Conservation (phyloP, 2,888 invertebrate species). For the Hesperia comma region DNA sequence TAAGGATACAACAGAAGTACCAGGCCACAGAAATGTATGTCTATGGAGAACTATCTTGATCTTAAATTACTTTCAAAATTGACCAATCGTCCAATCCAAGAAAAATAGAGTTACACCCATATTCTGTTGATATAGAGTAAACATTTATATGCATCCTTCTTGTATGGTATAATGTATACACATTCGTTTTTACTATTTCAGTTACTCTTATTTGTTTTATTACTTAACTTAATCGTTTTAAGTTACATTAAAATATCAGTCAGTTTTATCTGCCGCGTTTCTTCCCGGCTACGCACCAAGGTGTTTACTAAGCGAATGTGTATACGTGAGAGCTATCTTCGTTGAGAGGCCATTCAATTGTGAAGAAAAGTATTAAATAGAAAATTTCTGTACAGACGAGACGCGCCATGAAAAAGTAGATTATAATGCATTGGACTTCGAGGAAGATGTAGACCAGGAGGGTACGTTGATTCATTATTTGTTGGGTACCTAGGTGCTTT, state of each 20-base stretch:
- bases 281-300: not conserved
- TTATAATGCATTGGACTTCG: conserved; percentile 90
- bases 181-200: not conserved
- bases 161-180: not conserved
- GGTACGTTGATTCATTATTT: conserved; percentile 50
- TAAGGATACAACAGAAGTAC: too few species aligned
- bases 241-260: too few species aligned
- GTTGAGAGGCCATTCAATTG: not conserved
- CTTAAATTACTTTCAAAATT: too few species aligned
- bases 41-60: too few species aligned
- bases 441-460: conserved; percentile 85
- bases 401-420: conserved; percentile 81
- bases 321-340: not conserved
- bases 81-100: too few species aligned
- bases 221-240: too few species aligned
- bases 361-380: conserved; percentile 21
- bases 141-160: not conserved
- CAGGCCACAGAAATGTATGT: too few species aligned
- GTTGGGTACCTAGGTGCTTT: too few species aligned
- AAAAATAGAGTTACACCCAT: too few species aligned
- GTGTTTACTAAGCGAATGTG: not conserved
- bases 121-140: too few species aligned
- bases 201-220: too few species aligned
- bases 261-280: too few species aligned
- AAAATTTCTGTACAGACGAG: conserved; percentile 56